Conservation (phyloP, 2,888 invertebrate genomes). For the Phasia obesa region DNA sequence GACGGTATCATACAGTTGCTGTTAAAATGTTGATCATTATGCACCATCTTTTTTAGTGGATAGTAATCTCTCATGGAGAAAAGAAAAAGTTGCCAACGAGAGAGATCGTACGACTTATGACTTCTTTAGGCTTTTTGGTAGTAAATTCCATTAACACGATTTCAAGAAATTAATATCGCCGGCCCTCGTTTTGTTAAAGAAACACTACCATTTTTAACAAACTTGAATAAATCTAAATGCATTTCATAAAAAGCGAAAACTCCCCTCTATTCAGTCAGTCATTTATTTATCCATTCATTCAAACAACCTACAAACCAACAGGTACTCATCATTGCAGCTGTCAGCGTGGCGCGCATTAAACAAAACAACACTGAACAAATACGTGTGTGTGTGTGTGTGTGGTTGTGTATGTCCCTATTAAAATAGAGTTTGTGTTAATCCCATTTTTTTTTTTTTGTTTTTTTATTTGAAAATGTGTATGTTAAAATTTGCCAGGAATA, state of each 20-base stretch:
- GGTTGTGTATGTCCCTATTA: background rate
- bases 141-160: too few relatives aligned
- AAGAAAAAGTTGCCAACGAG: too few relatives aligned
- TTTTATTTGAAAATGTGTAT: background rate
- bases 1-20: too few relatives aligned
- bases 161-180: too few relatives aligned
- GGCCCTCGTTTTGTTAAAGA: background rate
- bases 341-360: conserved; percentile 36
- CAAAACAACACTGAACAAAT: background rate
- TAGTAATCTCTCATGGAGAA: too few relatives aligned
- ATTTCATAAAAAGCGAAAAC: conserved; percentile 17
- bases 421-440: conserved; percentile 6
- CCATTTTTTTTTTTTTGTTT: background rate
- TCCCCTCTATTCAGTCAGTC: conserved; percentile 11
- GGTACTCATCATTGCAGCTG: conserved; percentile 68
- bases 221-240: conserved; percentile 18
- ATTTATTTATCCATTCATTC: conserved; percentile 24
- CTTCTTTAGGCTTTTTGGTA: too few relatives aligned
- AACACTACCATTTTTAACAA: background rate
- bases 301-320: conserved; percentile 38
- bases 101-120: too few relatives aligned
- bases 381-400: background rate
- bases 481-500: background rate
- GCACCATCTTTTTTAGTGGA: too few relatives aligned
- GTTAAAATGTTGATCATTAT: too few relatives aligned